Conservation (phyloP, 2,113 vertebrate genomes). For the Mirza zaza region DNA sequence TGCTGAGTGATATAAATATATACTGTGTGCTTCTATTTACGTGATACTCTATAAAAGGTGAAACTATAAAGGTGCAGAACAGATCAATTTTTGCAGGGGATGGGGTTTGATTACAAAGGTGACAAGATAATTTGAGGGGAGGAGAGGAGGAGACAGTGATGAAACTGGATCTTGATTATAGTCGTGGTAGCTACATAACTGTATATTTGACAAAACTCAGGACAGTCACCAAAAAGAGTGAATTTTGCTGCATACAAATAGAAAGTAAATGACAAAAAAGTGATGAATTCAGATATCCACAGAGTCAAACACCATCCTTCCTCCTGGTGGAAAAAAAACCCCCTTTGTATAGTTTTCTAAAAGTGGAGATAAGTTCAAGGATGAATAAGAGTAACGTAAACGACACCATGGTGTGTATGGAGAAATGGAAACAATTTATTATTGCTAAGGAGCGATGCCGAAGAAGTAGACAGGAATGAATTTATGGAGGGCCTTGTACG, state of each 20-base stretch:
- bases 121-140: background rate
- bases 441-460: background rate
- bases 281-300: background rate
- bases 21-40: background rate
- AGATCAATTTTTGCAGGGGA: background rate
- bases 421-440: conserved; percentile 35
- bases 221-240: background rate
- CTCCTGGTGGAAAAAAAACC: background rate
- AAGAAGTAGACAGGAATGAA: background rate
- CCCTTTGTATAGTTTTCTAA: background rate
- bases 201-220: background rate
- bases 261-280: background rate
- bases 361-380: background rate
- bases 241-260: background rate
- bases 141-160: background rate
- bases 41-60: background rate
- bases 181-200: background rate
- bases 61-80: background rate
- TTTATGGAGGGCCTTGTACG: background rate
- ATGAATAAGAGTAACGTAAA: background rate
- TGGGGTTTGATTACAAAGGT: background rate
- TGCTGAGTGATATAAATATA: background rate
- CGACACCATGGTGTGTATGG: background rate
- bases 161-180: background rate
- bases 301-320: background rate